Conservation (phyloP, 1,140 invertebrate species). For the Drosophila tropicalis region DNA sequence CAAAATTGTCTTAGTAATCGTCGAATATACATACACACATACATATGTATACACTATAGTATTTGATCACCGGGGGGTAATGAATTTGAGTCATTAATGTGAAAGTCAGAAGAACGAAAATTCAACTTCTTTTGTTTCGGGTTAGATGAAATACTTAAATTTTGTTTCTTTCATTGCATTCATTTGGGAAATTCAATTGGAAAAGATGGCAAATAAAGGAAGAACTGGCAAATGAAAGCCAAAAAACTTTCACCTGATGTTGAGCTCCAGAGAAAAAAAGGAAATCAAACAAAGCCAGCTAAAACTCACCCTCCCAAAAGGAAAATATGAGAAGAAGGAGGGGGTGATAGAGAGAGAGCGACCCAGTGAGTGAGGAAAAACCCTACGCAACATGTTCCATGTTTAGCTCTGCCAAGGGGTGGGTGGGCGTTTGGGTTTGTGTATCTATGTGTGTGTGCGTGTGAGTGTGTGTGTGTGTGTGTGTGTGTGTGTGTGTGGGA, state of each 20-base stretch:
- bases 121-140: too few relatives aligned
- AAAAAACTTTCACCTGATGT: slow-evolving; percentile 8
- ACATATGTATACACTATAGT: neutral
- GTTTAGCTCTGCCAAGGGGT: slow-evolving; percentile 48
- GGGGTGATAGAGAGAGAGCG: slow-evolving; percentile 3
- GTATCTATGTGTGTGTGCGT: slow-evolving; percentile 10
- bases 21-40: neutral
- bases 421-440: neutral
- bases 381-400: slow-evolving; percentile 81
- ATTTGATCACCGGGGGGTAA: neutral
- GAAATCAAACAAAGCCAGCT: neutral
- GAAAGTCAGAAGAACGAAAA: neutral
- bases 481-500: slow-evolving; percentile 17
- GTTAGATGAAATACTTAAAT: neutral
- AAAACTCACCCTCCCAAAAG: neutral
- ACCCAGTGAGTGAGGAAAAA: slow-evolving; percentile 30
- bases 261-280: neutral
- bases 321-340: slow-evolving; percentile 10
- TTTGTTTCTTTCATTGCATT: too few relatives aligned
- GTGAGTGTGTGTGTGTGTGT: slow-evolving; percentile 11
- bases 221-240: too few relatives aligned
- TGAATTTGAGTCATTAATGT: slow-evolving; percentile 5
- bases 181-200: too few relatives aligned
- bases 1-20: slow-evolving; percentile 7
- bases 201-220: too few relatives aligned